Evolutionary conservation across 2,113 vertebrate genomes (phyloP), one percentile per base, ranked within the genome.

Genomic region (Chionis minor): DNA sequence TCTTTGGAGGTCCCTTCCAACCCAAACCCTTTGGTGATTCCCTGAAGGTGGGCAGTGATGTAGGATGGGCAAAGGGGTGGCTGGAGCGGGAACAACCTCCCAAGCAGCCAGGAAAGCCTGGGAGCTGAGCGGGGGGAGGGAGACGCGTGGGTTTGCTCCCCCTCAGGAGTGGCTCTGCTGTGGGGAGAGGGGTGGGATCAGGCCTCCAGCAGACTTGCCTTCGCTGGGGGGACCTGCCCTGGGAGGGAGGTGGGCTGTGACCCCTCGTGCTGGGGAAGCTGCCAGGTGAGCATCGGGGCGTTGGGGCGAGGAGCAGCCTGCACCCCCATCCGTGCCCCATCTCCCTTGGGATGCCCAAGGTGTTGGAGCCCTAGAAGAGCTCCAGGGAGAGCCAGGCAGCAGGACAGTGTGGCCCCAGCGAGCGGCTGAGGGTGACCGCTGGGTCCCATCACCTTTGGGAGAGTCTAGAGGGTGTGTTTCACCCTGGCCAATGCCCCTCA

Each of bases 391-490:
- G 61, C 11, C 42, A 32, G 56, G 28, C 70, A 93, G 38, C 19
- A 28, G 62, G n/a, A 8, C 0, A 0, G 12, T 33, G 30, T 63
- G 52, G 65, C 38, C 23, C 65, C 44, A 22, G 2, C 15, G 92
- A 47, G 45, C 42, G 72, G 9, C 75, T 81, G 49, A 71, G 65
- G 51, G 52, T 0, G 3, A 65, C 23, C 21, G 2, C 27, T 40
- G 65, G 52, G 69, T 85, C 47, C 70, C 35, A 14, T 87, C 42
- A 17, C 58, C 69, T 88, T 84, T 71, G 63, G 80, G 86, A 27
- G 32, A 77, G 44, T 78, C n/a, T 71, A 75, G 40, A 69, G 63
- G 47, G 1, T 38, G 23, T 0, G 0, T 65, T 72, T 35, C 14
- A 49, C 32, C 38, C 28, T 77, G 73, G 40, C 40, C 21, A 12